These are phyloP conservation scores for Sebastes cheni DNA, from an alignment of 2,797 vertebrate species.

Conservation along the genomic window DNA sequence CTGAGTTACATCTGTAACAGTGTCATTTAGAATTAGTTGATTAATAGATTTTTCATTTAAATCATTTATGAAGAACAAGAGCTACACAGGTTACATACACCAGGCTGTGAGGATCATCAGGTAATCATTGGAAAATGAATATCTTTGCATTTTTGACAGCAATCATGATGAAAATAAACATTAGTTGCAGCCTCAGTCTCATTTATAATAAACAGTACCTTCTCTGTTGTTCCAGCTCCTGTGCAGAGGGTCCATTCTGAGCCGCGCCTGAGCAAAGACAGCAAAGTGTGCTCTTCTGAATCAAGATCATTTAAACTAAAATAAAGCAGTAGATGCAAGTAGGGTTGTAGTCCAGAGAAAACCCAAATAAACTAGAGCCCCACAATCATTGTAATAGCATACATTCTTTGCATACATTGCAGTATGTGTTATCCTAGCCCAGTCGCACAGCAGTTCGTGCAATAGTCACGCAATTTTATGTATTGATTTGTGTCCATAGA, in stretches of 20 bases:
- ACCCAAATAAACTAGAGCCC: background rate
- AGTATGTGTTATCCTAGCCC: background rate
- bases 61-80: background rate
- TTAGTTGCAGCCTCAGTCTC: background rate
- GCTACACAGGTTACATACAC: background rate
- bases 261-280: slow-evolving; percentile 47
- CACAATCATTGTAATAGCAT: background rate
- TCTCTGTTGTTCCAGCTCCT: slow-evolving; percentile 82
- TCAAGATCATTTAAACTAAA: background rate
- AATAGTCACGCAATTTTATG: accelerated
- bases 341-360: background rate
- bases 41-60: background rate
- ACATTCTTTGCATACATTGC: background rate
- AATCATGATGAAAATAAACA: background rate
- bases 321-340: background rate
- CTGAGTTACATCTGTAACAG: background rate
- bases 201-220: slow-evolving; percentile 68
- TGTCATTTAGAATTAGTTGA: background rate
- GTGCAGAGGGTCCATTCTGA: slow-evolving; percentile 77
- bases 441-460: too few species aligned
- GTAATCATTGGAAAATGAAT: background rate
- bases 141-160: background rate
- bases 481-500: background rate
- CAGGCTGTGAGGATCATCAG: background rate
- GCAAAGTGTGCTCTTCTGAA: background rate